phyloP scores from a whole-genome alignment of 2,797 vertebrate genomes.

The Pelochelys cantorii region DNA sequence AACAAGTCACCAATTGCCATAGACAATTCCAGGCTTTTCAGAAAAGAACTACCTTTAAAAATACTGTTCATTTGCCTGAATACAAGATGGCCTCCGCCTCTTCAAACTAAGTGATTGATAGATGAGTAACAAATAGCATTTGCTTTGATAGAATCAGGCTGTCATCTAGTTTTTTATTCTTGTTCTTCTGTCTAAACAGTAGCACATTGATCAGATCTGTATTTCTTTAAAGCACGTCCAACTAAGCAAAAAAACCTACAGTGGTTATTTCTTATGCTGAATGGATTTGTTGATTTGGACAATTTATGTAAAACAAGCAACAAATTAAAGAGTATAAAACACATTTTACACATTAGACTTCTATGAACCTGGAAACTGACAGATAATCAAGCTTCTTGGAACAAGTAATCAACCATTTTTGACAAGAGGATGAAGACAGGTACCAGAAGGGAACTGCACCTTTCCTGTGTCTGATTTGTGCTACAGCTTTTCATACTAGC shows the following conservation, averaged over 20 bases:
- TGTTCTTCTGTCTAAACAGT: slow-evolving; percentile 63
- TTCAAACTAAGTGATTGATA: slow-evolving; percentile 66
- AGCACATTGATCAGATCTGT: slow-evolving; percentile 57
- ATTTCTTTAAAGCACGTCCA: slow-evolving; percentile 68
- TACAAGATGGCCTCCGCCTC: slow-evolving; percentile 53
- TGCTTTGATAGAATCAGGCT: slow-evolving; percentile 69
- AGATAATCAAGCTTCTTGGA: background rate
- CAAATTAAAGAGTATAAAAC: slow-evolving; percentile 15
- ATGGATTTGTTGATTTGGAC: slow-evolving; percentile 29
- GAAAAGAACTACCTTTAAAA: slow-evolving; percentile 57
- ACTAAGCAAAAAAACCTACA: slow-evolving; percentile 48
- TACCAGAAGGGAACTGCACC: background rate
- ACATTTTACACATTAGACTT: no score
- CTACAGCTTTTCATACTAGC: background rate
- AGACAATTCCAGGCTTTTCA: slow-evolving; percentile 43
- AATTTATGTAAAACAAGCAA: slow-evolving; percentile 18
- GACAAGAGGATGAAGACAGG: background rate
- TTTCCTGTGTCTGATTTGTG: background rate
- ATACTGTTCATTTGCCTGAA: slow-evolving; percentile 56
- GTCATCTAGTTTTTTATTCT: slow-evolving; percentile 70
- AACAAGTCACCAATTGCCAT: slow-evolving; percentile 43
- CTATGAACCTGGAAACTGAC: slow-evolving; percentile 1
- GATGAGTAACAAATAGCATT: slow-evolving; percentile 60
- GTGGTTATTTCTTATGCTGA: slow-evolving; percentile 16
- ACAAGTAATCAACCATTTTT: background rate